These are phyloP conservation scores for Callipepla californica DNA, from an alignment of 2,113 vertebrate genomes.

Conservation along the genomic window DNA sequence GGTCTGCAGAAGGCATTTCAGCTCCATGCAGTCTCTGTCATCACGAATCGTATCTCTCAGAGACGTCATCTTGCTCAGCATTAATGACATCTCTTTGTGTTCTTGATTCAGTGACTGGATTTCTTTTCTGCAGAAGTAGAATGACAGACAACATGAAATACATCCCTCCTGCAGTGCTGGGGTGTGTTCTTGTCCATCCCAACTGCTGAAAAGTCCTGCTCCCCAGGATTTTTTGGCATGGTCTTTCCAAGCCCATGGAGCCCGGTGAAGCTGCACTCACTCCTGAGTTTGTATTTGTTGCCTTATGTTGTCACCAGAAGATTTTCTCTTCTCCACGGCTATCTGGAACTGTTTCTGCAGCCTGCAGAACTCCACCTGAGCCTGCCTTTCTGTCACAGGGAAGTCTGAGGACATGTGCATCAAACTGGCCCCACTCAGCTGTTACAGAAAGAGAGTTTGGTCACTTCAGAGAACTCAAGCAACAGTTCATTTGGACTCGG, in stretches of 20 bases:
- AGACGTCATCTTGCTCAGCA: constrained; percentile 43
- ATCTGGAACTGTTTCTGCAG: constrained; percentile 69
- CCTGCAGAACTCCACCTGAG: constrained; percentile 14
- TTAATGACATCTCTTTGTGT: constrained; percentile 39
- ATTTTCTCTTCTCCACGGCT: constrained; percentile 36
- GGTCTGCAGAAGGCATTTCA: constrained; percentile 59
- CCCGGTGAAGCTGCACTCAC: constrained; percentile 47
- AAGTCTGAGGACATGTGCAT: fast-evolving
- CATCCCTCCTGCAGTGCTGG: neutral
- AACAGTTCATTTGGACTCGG: neutral
- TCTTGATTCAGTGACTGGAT: constrained; percentile 59
- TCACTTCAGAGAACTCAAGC: neutral
- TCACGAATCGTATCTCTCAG: neutral
- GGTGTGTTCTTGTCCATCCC: neutral
- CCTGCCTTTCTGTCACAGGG: neutral
- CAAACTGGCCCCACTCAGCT: neutral
- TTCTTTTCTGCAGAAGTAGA: constrained; percentile 57
- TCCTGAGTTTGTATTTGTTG: constrained; percentile 43
- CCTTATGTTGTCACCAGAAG: constrained; percentile 8
- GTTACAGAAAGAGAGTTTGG: neutral
- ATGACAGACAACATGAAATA: neutral
- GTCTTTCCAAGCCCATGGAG: neutral
- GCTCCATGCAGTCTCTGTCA: constrained; percentile 41
- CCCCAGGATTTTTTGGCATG: neutral
- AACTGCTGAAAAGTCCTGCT: too few relatives aligned